Base-by-base conservation (phyloP, 2,113 vertebrate species). In the Triplophysa rosa region DNA sequence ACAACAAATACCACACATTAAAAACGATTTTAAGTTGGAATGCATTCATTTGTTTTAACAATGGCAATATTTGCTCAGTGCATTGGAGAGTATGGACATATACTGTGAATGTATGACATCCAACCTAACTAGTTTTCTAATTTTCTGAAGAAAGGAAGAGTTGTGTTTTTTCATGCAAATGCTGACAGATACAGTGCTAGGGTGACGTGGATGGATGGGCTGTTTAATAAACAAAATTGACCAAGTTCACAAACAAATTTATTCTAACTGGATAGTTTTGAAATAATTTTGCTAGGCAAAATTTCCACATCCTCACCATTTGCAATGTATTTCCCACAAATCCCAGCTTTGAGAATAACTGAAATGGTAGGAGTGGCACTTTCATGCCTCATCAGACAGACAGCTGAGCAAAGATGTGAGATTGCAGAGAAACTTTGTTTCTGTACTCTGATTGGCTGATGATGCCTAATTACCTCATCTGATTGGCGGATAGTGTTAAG, bases 401-500 rank as follows among this genome's bases (percentile, higher is more conserved):
- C 14, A 62, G 54, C 67, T 47, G 33, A 78, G 7, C 7, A 29
- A 23, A 79, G 24, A 78, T 68, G 77, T 29, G 33, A 58, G 63
- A 6, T 37, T 37, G 33, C 33, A 80, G 14, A 52, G 49, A 52
- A 11, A 14, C 47, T 13, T 52, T 4, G 7, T 56, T 2, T 17
- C n/a, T 65, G 45, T 7, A 49, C 16, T 37, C 10, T 1, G 3
- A 54, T 77, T 66, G 26, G 74, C 42, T 52, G 62, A 45, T 54
- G 47, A 19, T 33, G 26, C 21, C 10, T 5, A 26, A 78, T 93
- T 84, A 98, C 98, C 96, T 98, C 93, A 68, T 99, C 94, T 5
- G 95, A 97, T 77, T 98, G 96, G 33, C 85, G 92, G 86, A 99
- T 92, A 67, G 91, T 90, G 86, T 95, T 91, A 83, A 98, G 89